These are phyloP conservation scores for Leptinotarsa peninsularis DNA, from an alignment of 2,888 invertebrate genomes.

Conservation along the genomic window DNA sequence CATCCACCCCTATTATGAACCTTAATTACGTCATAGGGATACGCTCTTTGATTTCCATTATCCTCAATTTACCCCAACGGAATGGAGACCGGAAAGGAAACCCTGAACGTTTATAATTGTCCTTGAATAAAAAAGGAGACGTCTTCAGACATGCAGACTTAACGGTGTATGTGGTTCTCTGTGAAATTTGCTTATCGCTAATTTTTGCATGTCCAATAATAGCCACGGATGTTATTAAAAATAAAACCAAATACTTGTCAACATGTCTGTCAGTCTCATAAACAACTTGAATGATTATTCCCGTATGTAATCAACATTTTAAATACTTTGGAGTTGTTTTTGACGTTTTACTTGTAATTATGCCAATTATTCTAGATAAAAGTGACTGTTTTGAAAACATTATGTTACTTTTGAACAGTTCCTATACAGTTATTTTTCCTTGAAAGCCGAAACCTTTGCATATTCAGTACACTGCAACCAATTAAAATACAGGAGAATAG, in stretches of 20 bases:
- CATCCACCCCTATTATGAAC: constrained; percentile 47
- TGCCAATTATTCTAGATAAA: not conserved
- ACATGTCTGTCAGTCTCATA: not conserved
- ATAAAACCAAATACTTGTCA: constrained; percentile 2
- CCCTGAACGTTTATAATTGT: not conserved
- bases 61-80: constrained; percentile 38
- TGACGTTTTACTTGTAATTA: not conserved
- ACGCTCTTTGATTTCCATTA: constrained; percentile 57
- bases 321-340: not conserved
- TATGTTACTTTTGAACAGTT: too few species aligned
- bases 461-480: too few species aligned
- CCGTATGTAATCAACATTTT: not conserved
- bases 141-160: not conserved
- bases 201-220: not conserved
- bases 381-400: not conserved
- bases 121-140: not conserved
- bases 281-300: not conserved
- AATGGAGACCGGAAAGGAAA: not conserved
- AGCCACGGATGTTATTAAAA: not conserved
- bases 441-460: too few species aligned
- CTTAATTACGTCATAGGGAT: constrained; percentile 56
- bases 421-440: too few species aligned
- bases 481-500: too few species aligned
- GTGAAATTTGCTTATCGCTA: not conserved
- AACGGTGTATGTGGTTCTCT: not conserved